Evolutionary conservation across 2,113 vertebrate genomes (phyloP).

Genomic region (Donacobius atricapilla): DNA sequence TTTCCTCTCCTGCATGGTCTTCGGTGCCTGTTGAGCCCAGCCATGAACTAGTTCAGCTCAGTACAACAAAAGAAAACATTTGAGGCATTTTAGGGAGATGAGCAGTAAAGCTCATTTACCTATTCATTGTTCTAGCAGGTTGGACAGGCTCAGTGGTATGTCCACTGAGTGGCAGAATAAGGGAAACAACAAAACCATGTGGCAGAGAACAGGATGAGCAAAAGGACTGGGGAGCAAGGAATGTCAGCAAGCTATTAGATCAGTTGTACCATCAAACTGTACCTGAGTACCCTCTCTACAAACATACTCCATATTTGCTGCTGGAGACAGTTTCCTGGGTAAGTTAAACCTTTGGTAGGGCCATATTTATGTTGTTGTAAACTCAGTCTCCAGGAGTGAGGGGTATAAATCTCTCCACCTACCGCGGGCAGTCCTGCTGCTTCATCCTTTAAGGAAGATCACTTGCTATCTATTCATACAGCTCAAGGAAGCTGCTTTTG

Average conservation of each 20-base stretch:
- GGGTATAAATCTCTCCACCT: not conserved
- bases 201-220: not conserved
- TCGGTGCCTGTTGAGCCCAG: not conserved
- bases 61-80: not conserved
- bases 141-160: not conserved
- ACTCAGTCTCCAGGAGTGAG: not conserved
- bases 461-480: not conserved
- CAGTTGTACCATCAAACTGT: not conserved
- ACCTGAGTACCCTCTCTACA: not conserved
- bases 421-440: not conserved
- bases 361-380: not conserved
- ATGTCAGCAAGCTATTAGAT: not conserved
- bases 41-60: not conserved
- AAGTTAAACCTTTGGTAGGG: not conserved
- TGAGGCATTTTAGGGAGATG: not conserved
- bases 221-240: not conserved
- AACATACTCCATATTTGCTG: not conserved
- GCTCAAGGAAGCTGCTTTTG: constrained; percentile 32
- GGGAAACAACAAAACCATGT: not conserved
- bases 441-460: not conserved
- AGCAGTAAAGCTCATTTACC: not conserved
- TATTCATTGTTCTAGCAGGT: not conserved
- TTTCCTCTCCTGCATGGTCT: not conserved
- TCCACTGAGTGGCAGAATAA: not conserved
- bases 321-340: not conserved